phyloP scores from a whole-genome alignment of 2,797 vertebrate species.

The Babyrousa celebensis region DNA sequence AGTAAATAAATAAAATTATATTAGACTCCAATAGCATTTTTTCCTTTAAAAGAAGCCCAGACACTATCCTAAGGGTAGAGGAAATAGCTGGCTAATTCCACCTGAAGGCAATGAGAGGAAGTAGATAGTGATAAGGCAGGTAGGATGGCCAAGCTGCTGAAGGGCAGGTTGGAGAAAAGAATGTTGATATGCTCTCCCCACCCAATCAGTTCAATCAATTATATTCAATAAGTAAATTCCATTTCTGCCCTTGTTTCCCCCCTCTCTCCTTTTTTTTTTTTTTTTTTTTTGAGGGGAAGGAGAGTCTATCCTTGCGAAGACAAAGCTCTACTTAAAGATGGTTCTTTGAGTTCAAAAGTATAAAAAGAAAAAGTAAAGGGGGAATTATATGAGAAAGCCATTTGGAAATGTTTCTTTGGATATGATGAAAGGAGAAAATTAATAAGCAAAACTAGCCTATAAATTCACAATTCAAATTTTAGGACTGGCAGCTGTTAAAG shows the following conservation, averaged over 20 bases:
- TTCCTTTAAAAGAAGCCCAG: constrained; percentile 3
- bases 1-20: constrained; percentile 6
- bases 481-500: constrained; percentile 31
- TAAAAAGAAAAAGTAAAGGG: not conserved
- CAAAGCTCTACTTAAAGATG: not conserved
- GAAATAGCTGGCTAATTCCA: not conserved
- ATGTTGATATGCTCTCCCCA: not conserved
- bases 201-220: not conserved
- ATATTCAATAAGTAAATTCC: not conserved
- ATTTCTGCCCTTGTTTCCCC: not conserved
- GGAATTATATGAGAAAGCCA: not conserved
- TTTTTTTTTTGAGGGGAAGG: not conserved
- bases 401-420: constrained; percentile 48
- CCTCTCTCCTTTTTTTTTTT: not conserved
- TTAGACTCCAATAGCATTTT: not conserved
- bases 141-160: not conserved
- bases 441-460: constrained; percentile 8
- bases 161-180: not conserved
- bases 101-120: not conserved
- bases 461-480: constrained; percentile 39
- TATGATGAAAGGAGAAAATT: not conserved
- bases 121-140: not conserved
- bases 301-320: not conserved
- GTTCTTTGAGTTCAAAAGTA: constrained; percentile 37
- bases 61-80: not conserved